Evolutionary conservation across 2,113 vertebrate species (phyloP), one percentile per base, ranked within the genome.

Genomic region (Megaceryle maxima): DNA sequence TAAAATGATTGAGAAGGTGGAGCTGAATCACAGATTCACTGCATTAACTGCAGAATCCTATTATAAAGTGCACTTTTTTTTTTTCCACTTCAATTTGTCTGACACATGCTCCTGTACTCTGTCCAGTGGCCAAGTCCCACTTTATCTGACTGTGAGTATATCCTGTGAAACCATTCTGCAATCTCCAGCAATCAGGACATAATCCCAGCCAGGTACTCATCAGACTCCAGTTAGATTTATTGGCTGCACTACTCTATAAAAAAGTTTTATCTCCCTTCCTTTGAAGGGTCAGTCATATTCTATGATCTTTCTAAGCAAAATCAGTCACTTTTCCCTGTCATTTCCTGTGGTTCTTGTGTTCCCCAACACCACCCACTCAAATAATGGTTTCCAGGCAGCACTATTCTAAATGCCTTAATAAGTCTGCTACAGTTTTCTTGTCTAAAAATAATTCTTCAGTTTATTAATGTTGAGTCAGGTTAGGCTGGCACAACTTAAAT

Each of bases 41-140:
- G 68, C n/a, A 24, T 21, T 81, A 67, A 60, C 85, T 72, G 31
- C 24, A 56, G 56, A 69, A 69, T 66, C 25, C 39, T 56, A 18
- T 35, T 48, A 41, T 6, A 28, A 91, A 74, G 33, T 19, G 11
- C 28, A 21, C 6, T 63, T 41, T 51, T 55, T 29, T 55, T 29
- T 79, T 53, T 35, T 43, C 21, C 62, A 21, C 41, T 85, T 26
- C 35, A 35, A 48, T 67, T 48, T 5, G 48, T 28, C 15, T 3
- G 2, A 28, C 24, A 51, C 20, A n/a, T 0, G 0, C 16, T 68
- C 15, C 39, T 2, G 0, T 35, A 60, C 41, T 39, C 29, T 76
- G 25, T 24, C 51, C 63, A 46, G 35, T 14, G 37, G 24, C 63
- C 0, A 0, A 57, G 33, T 81, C n/a, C 26, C 31, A 73, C 64